Evolutionary conservation across 2,797 vertebrate genomes (phyloP).

Genomic region (Takifugu rubripes): DNA sequence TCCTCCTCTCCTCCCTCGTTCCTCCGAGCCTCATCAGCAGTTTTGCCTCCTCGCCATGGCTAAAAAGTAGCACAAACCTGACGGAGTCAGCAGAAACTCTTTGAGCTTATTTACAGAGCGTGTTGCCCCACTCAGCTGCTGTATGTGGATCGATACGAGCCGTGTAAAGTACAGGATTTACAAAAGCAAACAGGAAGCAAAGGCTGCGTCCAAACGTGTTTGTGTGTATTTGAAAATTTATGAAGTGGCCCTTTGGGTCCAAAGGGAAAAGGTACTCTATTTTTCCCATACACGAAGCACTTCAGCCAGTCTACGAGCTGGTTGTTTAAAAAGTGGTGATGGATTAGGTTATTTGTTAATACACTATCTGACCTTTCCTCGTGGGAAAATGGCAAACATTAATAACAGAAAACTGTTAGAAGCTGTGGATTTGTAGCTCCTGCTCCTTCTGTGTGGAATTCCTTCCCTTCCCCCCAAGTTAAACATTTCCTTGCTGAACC

Average conservation of each 20-base stretch:
- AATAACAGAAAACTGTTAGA: too few species aligned
- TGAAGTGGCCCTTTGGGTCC: slow-evolving; percentile 7
- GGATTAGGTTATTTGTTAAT: slow-evolving; percentile 14
- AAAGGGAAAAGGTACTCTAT: slow-evolving; percentile 9
- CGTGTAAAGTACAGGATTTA: slow-evolving; percentile 48
- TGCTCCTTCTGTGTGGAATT: too few species aligned
- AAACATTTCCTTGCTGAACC: too few species aligned
- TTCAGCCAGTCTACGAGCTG: slow-evolving; percentile 24
- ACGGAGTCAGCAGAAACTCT: slow-evolving; percentile 54
- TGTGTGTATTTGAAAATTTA: slow-evolving; percentile 4
- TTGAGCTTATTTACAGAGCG: slow-evolving; percentile 66
- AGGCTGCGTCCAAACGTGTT: not conserved
- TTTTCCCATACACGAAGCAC: not conserved
- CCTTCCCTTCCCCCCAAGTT: too few species aligned
- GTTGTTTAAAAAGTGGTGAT: slow-evolving; percentile 19
- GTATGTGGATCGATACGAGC: slow-evolving; percentile 64
- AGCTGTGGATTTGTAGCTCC: too few species aligned
- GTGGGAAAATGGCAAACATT: too few species aligned
- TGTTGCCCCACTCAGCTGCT: slow-evolving; percentile 39
- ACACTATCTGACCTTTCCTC: not conserved
- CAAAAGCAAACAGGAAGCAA: slow-evolving; percentile 31
- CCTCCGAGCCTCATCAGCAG: slow-evolving; percentile 64
- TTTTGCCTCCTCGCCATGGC: slow-evolving; percentile 57
- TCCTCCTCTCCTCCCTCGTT: slow-evolving; percentile 34
- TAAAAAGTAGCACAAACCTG: slow-evolving; percentile 59